Evolutionary conservation across 37 sponge, comb jelly and placozoan species (phyloP).

Genomic region (Cladorhizidae sp.): DNA sequence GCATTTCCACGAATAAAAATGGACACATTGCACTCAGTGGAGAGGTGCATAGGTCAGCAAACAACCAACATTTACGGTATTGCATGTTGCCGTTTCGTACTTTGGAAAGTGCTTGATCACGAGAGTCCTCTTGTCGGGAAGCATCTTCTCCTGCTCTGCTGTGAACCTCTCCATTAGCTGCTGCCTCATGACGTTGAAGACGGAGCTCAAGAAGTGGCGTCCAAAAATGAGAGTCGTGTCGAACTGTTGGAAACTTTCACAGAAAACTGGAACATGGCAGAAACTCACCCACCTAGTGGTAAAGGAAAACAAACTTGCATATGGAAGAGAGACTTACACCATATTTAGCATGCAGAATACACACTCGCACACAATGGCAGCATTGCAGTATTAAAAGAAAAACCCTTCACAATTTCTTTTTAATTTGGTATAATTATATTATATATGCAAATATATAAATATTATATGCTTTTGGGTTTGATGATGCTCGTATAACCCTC

Average conservation of each 20-base stretch:
- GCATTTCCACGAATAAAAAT: too few species aligned
- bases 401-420: too few species aligned
- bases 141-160: constrained; percentile 74
- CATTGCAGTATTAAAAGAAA: too few species aligned
- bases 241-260: constrained; percentile 70
- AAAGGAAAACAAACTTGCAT: neutral
- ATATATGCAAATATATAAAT: too few species aligned
- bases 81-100: constrained; percentile 25
- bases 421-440: too few species aligned
- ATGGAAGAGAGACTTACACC: neutral
- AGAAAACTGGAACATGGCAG: constrained; percentile 86
- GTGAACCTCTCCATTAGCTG: constrained; percentile 82
- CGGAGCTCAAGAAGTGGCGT: constrained; percentile 76
- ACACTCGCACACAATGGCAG: too few species aligned
- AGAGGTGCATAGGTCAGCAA: too few species aligned
- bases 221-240: constrained; percentile 88
- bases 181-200: constrained; percentile 69
- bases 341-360: neutral
- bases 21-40: too few species aligned
- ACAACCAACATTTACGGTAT: too few species aligned
- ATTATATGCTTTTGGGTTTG: too few species aligned
- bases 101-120: constrained; percentile 63
- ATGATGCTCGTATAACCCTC: too few species aligned
- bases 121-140: constrained; percentile 66
- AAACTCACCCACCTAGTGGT: constrained; percentile 84